phyloP scores from a whole-genome alignment of 2,797 vertebrate species.

The Rallus crepitans region DNA sequence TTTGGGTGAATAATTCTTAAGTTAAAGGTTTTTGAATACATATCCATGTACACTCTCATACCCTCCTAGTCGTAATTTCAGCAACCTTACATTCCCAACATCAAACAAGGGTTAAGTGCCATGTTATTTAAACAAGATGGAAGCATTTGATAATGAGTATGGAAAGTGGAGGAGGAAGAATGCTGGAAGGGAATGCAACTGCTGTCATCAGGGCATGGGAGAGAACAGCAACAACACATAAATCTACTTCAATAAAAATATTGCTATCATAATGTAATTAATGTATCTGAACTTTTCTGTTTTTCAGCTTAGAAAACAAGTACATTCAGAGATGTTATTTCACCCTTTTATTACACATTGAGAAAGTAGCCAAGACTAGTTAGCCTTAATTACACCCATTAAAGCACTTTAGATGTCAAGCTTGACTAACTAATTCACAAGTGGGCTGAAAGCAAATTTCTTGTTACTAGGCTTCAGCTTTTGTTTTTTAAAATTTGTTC shows the following conservation, averaged over 20 bases:
- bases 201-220: background rate
- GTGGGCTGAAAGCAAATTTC: conserved; percentile 34
- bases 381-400: conserved; percentile 65
- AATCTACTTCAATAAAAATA: conserved; percentile 45
- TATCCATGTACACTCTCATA: background rate
- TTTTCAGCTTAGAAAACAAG: conserved; percentile 61
- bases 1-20: background rate
- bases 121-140: conserved; percentile 74
- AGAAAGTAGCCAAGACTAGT: conserved; percentile 56
- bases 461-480: background rate
- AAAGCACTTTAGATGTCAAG: conserved; percentile 50
- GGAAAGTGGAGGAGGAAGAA: conserved; percentile 44
- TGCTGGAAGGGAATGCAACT: background rate
- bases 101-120: conserved; percentile 66
- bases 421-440: conserved; percentile 54
- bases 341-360: conserved; percentile 51
- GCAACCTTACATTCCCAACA: conserved; percentile 48
- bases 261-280: conserved; percentile 15
- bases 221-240: background rate
- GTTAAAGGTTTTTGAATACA: background rate
- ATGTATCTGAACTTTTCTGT: conserved; percentile 40
- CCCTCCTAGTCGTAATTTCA: conserved; percentile 59
- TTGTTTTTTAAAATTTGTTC: background rate
- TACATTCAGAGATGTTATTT: conserved; percentile 50
- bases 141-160: conserved; percentile 65